Evolutionary conservation across 2,113 vertebrate genomes (phyloP).

Genomic region (Cinclus cinclus): DNA sequence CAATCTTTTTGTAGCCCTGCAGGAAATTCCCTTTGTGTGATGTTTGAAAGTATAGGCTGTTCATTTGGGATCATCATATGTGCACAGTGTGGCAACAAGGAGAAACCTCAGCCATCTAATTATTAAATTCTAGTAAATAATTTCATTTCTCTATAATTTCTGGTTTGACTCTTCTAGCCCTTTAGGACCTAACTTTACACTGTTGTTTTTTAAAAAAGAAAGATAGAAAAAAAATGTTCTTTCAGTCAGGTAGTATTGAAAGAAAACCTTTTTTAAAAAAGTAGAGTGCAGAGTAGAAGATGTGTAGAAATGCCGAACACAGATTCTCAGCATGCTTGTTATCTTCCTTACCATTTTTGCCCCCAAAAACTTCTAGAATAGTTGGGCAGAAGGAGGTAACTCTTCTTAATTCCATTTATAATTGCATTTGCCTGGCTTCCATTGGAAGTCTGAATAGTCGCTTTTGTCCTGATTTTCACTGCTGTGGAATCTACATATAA

Average conservation of each 20-base stretch:
- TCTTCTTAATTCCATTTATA: constrained; percentile 57
- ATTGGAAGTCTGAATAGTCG: constrained; percentile 11
- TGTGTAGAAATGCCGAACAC: constrained; percentile 7
- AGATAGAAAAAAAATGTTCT: not conserved
- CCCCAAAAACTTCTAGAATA: constrained; percentile 8
- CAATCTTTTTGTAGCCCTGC: constrained; percentile 8
- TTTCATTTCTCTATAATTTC: constrained; percentile 2
- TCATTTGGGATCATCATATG: constrained; percentile 11
- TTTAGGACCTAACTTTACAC: not conserved
- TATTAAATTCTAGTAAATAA: not conserved
- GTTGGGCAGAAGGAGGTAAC: constrained; percentile 16
- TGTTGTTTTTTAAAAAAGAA: not conserved
- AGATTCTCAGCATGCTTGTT: constrained; percentile 39
- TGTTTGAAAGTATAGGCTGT: constrained; percentile 13
- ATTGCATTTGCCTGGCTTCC: constrained; percentile 43
- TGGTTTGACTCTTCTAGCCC: not conserved
- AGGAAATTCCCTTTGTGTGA: constrained; percentile 35
- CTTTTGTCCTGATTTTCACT: constrained; percentile 49
- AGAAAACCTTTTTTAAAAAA: not conserved
- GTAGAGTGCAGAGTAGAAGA: not conserved
- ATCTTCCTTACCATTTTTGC: constrained; percentile 16
- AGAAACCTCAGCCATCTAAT: not conserved
- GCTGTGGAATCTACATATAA: constrained; percentile 68
- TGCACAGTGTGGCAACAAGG: not conserved
- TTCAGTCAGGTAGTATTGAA: not conserved